Evolutionary conservation across 2,888 invertebrate genomes (phyloP).

Genomic region (Chaetogeoica ovagalla): DNA sequence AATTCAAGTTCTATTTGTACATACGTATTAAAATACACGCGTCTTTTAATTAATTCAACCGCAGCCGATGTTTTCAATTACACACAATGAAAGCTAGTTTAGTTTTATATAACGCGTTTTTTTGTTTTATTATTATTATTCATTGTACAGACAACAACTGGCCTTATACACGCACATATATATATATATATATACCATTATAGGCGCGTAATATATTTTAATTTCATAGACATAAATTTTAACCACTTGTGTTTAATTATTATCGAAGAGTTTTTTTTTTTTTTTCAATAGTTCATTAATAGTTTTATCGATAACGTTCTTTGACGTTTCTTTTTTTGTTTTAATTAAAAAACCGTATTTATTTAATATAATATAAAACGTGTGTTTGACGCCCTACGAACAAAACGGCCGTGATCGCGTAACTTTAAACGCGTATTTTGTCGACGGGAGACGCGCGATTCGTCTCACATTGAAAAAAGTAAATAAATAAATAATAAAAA

Average conservation of each 20-base stretch:
- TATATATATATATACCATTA: too few species aligned
- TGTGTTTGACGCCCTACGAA: too few species aligned
- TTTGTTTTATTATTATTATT: too few species aligned
- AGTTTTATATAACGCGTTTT: not conserved
- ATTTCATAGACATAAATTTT: not conserved
- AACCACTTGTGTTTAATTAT: not conserved
- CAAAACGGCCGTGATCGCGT: too few species aligned
- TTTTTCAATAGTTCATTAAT: not conserved
- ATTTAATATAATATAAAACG: too few species aligned
- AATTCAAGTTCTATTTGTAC: not conserved
- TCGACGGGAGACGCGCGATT: too few species aligned
- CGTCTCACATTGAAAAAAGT: too few species aligned
- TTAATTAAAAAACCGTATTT: not conserved
- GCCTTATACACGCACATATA: too few species aligned
- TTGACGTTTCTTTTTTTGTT: not conserved
- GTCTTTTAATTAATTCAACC: constrained; percentile 20
- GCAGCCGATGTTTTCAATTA: constrained; percentile 28
- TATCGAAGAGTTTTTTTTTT: not conserved
- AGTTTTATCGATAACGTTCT: not conserved
- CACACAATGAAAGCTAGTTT: constrained; percentile 19
- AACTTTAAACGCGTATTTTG: too few species aligned
- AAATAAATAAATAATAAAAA: too few species aligned
- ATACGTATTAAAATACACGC: not conserved
- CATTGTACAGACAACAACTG: not conserved
- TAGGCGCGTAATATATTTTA: not conserved